Percentiles rank a stretch among this genome's conserved stretches.
Conservation (phyloP, 2,888 invertebrate genomes). For the Drosophila heteroneura region DNA sequence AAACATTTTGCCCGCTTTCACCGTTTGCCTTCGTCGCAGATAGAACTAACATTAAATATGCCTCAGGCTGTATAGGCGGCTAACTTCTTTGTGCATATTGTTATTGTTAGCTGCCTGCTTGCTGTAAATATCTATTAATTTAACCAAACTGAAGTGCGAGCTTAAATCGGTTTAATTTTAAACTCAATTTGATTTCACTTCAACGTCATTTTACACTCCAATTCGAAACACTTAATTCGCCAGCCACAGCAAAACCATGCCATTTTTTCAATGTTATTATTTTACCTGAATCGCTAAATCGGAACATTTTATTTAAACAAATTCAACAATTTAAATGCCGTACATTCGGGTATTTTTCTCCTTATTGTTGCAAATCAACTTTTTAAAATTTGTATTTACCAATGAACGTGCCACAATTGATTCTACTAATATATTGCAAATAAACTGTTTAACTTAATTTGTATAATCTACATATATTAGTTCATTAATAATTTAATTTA, state of each 20-base stretch:
- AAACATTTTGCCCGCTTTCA: conserved; percentile 44
- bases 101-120: conserved; percentile 21
- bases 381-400: neutral
- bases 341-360: neutral
- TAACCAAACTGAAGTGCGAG: neutral
- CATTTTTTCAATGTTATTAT: neutral
- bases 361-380: neutral
- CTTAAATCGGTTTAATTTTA: neutral
- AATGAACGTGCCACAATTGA: too few species aligned
- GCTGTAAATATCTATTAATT: conserved; percentile 27
- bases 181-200: neutral
- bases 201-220: neutral
- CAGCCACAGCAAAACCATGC: neutral
- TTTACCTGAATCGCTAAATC: too few species aligned
- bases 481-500: neutral
- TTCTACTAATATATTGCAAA: neutral
- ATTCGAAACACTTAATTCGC: neutral
- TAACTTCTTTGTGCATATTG: conserved; percentile 36
- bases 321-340: neutral
- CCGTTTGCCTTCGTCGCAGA: conserved; percentile 4
- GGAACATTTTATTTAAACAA: neutral
- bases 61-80: conserved; percentile 14
- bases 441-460: neutral
- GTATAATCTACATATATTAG: neutral
- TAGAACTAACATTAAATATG: conserved; percentile 46